Evolutionary conservation across 2,888 invertebrate species (phyloP).

Genomic region (Macrophya annulata): DNA sequence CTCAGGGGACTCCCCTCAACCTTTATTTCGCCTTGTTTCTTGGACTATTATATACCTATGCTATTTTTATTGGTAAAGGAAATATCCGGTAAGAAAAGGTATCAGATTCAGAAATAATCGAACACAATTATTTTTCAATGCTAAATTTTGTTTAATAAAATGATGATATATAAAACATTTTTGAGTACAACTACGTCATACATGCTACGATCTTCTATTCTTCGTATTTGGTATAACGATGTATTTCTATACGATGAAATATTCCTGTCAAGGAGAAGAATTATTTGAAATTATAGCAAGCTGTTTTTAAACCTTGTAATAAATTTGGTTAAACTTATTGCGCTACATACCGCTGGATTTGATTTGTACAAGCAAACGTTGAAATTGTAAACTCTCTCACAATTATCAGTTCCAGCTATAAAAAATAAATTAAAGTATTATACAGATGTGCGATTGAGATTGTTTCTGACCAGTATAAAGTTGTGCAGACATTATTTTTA

Average conservation of each 20-base stretch:
- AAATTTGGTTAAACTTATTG: background rate
- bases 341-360: slow-evolving; percentile 69
- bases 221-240: background rate
- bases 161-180: background rate
- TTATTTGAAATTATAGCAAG: background rate
- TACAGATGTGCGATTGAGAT: too few relatives aligned
- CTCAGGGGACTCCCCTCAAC: too few relatives aligned
- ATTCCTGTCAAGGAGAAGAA: slow-evolving; percentile 62
- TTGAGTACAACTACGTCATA: background rate
- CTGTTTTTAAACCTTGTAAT: slow-evolving; percentile 31
- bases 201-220: slow-evolving; percentile 15
- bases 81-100: background rate
- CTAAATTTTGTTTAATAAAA: slow-evolving; percentile 5
- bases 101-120: background rate
- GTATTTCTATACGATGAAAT: slow-evolving; percentile 62
- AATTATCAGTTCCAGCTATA: slow-evolving; percentile 70
- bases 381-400: slow-evolving; percentile 69
- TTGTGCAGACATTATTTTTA: background rate
- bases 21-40: too few relatives aligned
- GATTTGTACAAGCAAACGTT: slow-evolving; percentile 70
- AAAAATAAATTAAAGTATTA: slow-evolving; percentile 39
- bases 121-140: slow-evolving; percentile 1
- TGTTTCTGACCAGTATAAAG: too few relatives aligned
- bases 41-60: background rate
- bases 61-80: background rate